Conservation (phyloP, 2,888 invertebrate species). For the Acrobasis suavella region DNA sequence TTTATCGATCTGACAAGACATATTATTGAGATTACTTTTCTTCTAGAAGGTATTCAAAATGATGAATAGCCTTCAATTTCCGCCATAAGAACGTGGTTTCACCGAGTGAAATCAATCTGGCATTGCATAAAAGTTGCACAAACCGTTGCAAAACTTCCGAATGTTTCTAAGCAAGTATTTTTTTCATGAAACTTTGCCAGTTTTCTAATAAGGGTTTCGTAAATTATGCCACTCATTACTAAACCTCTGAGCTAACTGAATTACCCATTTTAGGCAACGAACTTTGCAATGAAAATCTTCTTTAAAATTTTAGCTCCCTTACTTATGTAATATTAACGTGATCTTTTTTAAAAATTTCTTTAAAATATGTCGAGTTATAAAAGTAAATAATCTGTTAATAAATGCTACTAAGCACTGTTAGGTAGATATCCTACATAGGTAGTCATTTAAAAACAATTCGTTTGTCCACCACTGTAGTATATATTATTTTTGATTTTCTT, state of each 20-base stretch:
- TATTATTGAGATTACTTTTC: too few relatives aligned
- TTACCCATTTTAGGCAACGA: not conserved
- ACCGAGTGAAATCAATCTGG: constrained; percentile 26
- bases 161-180: constrained; percentile 15
- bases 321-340: too few relatives aligned
- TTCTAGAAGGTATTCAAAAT: not conserved
- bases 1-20: too few relatives aligned
- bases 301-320: not conserved
- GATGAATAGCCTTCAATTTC: not conserved
- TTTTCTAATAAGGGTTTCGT: constrained; percentile 16
- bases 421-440: too few relatives aligned
- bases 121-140: constrained; percentile 27
- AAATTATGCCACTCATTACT: constrained; percentile 12
- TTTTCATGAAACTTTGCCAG: constrained; percentile 4
- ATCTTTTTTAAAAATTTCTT: too few relatives aligned
- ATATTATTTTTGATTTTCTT: too few relatives aligned
- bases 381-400: too few relatives aligned
- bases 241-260: not conserved
- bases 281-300: not conserved
- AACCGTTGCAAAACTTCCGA: constrained; percentile 25
- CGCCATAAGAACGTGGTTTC: constrained; percentile 15
- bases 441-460: too few relatives aligned
- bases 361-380: too few relatives aligned
- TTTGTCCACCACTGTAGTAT: too few relatives aligned
- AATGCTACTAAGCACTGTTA: too few relatives aligned